Evolutionary conservation across 2,888 invertebrate genomes (phyloP), one percentile per base, ranked within the genome.

Genomic region (Xylota sylvarum): DNA sequence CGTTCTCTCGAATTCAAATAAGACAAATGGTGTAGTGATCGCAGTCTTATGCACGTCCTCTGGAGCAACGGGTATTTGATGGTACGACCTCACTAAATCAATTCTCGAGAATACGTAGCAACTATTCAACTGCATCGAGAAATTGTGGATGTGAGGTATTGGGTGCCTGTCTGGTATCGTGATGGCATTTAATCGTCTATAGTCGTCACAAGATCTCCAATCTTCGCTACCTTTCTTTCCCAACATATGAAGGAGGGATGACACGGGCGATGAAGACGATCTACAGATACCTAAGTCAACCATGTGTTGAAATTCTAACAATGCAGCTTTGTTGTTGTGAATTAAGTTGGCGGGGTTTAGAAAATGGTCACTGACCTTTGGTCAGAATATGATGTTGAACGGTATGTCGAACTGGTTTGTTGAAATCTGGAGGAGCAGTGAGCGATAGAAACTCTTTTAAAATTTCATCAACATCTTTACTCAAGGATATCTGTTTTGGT

Each of bases 21-120:
- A 70, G 3, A 90, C 91, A 72, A 91, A 91, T 1, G 91, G 90
- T 1, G 91, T 91, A 3, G 78, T 90, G 4, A 91, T 90, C 2
- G 64, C 64, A 0, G 46, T 48, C 14, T 64, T 64, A 10, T 64
- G 17, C 17, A 48, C 64, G 30, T 64, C 64, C 5, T 64, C 64
- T 4, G 64, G 10, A 4, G 46, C 85, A 1, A 92, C 88, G 0
- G 90, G 91, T 27, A 93, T 91, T 35, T 91, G 90, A 64, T 91
- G 88, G 65, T 67, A 77, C n/a, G 77, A 60, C 27, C 77, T 56
- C 10, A n/a, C n/a, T n/a, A n/a, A n/a, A n/a, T n/a, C n/a, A n/a
- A n/a, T n/a, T n/a, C n/a, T n/a, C n/a, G n/a, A 79, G 52, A 79
- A 72, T 19, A 79, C n/a, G 5, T 43, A 55, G 5, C 64, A 72